Conservation (phyloP, 2,797 vertebrate genomes). For the Gastrophryne carolinensis region DNA sequence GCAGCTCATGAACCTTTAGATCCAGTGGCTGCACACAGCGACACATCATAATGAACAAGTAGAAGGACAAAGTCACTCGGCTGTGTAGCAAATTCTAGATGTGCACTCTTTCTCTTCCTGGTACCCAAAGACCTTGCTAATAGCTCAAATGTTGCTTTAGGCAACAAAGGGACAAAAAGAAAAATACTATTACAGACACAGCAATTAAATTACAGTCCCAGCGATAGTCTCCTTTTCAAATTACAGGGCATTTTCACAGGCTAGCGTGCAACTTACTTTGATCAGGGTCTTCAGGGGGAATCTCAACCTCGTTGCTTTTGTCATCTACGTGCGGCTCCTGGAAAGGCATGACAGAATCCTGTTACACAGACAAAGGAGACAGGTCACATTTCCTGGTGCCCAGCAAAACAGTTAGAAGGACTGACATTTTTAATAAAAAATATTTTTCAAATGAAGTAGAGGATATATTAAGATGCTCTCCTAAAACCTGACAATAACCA, state of each 20-base stretch:
- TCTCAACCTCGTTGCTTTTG: constrained; percentile 80
- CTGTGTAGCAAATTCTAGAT: constrained; percentile 13
- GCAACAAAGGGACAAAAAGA: background rate
- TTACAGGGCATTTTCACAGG: background rate
- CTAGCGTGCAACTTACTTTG: constrained; percentile 77
- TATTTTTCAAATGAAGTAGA: background rate
- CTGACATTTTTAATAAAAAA: background rate
- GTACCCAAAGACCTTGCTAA: constrained; percentile 4
- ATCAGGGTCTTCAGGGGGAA: constrained; percentile 83
- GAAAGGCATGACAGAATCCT: constrained; percentile 99
- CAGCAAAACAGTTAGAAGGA: background rate
- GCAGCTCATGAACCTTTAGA: background rate
- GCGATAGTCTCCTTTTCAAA: background rate
- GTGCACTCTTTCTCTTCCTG: background rate
- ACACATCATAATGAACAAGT: background rate
- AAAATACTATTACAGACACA: background rate
- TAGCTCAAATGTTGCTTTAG: constrained; percentile 17
- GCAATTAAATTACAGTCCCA: constrained; percentile 19
- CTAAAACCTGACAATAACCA: constrained; percentile 25
- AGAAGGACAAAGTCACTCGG: constrained; percentile 10
- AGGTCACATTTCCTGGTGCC: constrained; percentile 23
- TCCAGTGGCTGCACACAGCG: background rate
- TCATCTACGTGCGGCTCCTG: constrained; percentile 89
- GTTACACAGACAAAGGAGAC: constrained; percentile 45
- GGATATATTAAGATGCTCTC: constrained; percentile 9